These are phyloP conservation scores for Enteromius radiatus DNA, from an alignment of 2,797 vertebrate genomes.

Conservation along the genomic window DNA sequence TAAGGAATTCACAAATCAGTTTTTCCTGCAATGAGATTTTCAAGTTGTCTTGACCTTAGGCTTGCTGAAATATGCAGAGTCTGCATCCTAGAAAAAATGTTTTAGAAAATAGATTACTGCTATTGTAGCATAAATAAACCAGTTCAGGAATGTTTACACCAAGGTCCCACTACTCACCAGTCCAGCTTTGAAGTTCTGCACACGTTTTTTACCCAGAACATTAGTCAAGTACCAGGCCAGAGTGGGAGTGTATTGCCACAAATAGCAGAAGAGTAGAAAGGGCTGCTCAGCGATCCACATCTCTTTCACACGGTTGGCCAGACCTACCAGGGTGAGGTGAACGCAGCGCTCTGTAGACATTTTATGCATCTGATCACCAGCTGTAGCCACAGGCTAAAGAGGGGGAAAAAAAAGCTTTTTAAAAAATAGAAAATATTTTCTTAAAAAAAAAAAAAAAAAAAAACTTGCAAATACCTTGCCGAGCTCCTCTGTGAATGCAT, in stretches of 20 bases:
- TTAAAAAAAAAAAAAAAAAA: too few relatives aligned
- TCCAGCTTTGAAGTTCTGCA: slow-evolving; percentile 90
- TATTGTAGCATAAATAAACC: neutral
- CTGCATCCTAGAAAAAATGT: slow-evolving; percentile 82
- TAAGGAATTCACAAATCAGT: neutral
- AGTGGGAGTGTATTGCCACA: slow-evolving; percentile 91
- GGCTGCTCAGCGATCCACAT: slow-evolving; percentile 91
- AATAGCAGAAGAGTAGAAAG: slow-evolving; percentile 81
- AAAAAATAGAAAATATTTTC: too few relatives aligned
- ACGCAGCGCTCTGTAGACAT: slow-evolving; percentile 89
- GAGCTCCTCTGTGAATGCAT: slow-evolving; percentile 84
- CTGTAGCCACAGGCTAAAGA: slow-evolving; percentile 69
- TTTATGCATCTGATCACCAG: slow-evolving; percentile 83
- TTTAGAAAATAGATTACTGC: neutral
- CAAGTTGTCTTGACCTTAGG: slow-evolving; percentile 66
- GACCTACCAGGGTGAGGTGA: slow-evolving; percentile 84
- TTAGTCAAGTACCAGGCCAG: slow-evolving; percentile 82
- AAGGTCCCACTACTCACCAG: slow-evolving; percentile 77
- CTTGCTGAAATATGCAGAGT: slow-evolving; percentile 85
- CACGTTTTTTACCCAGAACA: slow-evolving; percentile 80
- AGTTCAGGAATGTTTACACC: neutral
- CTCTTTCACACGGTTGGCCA: slow-evolving; percentile 87
- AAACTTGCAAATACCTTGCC: slow-evolving; percentile 77
- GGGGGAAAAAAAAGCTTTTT: neutral
- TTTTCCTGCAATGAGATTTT: neutral